Percentiles rank a stretch among this genome's conserved stretches.
Conservation (phyloP, 2,888 invertebrate species). For the Andrena trimmerana region DNA sequence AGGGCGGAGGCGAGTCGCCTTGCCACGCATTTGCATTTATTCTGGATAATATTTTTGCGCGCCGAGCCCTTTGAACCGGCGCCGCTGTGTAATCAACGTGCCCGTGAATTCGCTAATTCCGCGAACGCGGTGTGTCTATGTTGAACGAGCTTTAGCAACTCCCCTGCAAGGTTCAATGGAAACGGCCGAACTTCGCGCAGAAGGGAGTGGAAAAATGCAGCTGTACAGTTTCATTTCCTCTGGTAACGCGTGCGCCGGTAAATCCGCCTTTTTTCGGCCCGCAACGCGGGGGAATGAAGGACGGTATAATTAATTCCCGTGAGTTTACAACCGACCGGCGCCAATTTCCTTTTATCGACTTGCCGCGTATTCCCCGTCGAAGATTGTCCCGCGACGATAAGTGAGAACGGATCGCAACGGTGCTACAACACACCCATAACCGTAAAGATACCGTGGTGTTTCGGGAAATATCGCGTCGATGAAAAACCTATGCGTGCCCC, state of each 20-base stretch:
- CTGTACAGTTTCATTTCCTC: not conserved
- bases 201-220: not conserved
- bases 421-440: constrained; percentile 10
- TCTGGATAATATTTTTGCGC: not conserved
- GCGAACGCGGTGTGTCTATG: not conserved
- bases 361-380: not conserved
- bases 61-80: not conserved
- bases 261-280: not conserved
- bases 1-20: not conserved
- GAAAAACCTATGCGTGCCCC: constrained; percentile 20
- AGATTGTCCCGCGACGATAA: constrained; percentile 10
- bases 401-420: constrained; percentile 31
- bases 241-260: not conserved
- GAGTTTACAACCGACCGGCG: not conserved
- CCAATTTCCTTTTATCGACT: constrained; percentile 14
- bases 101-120: not conserved
- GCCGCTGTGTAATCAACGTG: not conserved
- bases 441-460: not conserved
- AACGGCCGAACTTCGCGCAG: not conserved
- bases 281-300: not conserved
- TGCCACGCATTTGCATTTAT: constrained; percentile 3
- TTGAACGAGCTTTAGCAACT: not conserved
- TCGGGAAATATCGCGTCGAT: constrained; percentile 19
- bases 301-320: constrained; percentile 13
- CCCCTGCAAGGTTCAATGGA: not conserved